phyloP scores from a whole-genome alignment of 2,888 invertebrate species.

The Coenonympha glycerion region DNA sequence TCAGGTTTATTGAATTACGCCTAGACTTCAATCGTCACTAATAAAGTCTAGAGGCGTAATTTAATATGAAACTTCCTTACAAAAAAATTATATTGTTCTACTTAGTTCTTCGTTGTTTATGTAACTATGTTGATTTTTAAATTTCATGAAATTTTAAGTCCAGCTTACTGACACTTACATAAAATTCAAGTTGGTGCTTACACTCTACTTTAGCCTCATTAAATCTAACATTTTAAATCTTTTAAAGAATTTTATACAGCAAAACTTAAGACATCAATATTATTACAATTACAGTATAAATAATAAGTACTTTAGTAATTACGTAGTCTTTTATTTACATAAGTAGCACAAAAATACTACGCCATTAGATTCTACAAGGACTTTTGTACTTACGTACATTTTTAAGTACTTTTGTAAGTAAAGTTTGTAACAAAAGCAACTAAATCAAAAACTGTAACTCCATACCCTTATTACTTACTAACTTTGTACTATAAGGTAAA shows the following conservation, averaged over 20 bases:
- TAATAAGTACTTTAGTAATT: background rate
- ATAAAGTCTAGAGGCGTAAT: too few relatives aligned
- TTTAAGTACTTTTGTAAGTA: too few relatives aligned
- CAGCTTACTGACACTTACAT: conserved; percentile 34
- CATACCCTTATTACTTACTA: conserved; percentile 31
- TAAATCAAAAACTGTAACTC: conserved; percentile 20
- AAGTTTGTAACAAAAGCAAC: background rate
- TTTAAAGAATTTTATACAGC: conserved; percentile 1
- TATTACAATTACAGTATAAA: background rate
- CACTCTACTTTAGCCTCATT: conserved; percentile 39
- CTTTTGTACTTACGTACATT: too few relatives aligned
- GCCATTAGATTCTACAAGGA: background rate
- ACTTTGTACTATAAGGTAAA: conserved; percentile 58
- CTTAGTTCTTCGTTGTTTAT: too few relatives aligned
- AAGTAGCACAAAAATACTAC: conserved; percentile 14
- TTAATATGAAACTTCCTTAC: too few relatives aligned
- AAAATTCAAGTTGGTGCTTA: conserved; percentile 40
- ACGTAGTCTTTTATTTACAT: too few relatives aligned
- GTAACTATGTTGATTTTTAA: too few relatives aligned
- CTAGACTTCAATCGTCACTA: too few relatives aligned
- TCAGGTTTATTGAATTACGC: too few relatives aligned
- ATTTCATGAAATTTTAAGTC: conserved; percentile 26
- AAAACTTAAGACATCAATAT: background rate
- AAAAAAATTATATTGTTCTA: too few relatives aligned
- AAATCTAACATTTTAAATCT: conserved; percentile 14